These are phyloP conservation scores for Papilio elwesi DNA, from an alignment of 2,888 invertebrate genomes.

Conservation along the genomic window DNA sequence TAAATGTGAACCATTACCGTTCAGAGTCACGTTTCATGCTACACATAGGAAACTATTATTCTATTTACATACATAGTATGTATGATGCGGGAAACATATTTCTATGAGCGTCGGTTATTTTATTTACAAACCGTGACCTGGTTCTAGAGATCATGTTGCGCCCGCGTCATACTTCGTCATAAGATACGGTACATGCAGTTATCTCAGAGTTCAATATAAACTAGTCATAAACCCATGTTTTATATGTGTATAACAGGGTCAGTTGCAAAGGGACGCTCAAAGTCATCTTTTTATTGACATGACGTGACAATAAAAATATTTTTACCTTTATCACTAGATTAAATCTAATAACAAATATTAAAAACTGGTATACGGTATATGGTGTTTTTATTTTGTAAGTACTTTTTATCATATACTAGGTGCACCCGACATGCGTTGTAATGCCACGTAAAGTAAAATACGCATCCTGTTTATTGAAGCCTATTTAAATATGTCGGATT, in stretches of 20 bases:
- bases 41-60: slow-evolving; percentile 19
- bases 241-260: slow-evolving; percentile 23
- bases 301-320: slow-evolving; percentile 1
- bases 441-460: too few relatives aligned
- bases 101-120: slow-evolving; percentile 49
- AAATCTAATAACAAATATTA: slow-evolving; percentile 1
- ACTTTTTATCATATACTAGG: too few relatives aligned
- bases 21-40: slow-evolving; percentile 21
- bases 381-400: too few relatives aligned
- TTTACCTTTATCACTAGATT: slow-evolving; percentile 11
- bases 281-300: slow-evolving; percentile 17
- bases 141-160: slow-evolving; percentile 50
- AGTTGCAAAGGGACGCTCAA: slow-evolving; percentile 21
- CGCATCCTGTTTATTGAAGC: too few relatives aligned
- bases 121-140: slow-evolving; percentile 68
- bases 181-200: slow-evolving; percentile 28
- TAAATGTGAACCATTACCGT: slow-evolving; percentile 30
- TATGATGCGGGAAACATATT: slow-evolving; percentile 40
- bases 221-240: slow-evolving; percentile 26
- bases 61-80: not conserved
- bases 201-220: slow-evolving; percentile 31
- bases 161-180: slow-evolving; percentile 34
- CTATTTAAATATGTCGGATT: too few relatives aligned
- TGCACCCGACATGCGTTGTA: too few relatives aligned
- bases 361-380: not conserved